Conservation (phyloP, 2,113 vertebrate genomes). For the Arizona elegans region DNA sequence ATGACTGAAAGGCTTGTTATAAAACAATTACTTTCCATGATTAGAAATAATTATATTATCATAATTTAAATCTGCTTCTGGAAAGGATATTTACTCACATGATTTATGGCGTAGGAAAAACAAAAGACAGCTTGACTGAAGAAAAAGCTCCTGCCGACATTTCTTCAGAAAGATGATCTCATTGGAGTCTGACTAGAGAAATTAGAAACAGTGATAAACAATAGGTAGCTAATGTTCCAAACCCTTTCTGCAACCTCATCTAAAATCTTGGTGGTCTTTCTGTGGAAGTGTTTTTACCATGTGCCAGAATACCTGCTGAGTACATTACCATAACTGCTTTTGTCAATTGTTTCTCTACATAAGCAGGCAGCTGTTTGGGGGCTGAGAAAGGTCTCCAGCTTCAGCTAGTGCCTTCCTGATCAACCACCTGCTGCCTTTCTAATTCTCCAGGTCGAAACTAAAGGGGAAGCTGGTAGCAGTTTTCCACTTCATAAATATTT, state of each 20-base stretch:
- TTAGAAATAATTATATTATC: conserved; percentile 52
- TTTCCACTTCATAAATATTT: neutral
- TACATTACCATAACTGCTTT: neutral
- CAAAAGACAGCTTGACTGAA: conserved; percentile 32
- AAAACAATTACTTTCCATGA: conserved; percentile 57
- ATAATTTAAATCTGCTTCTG: conserved; percentile 52
- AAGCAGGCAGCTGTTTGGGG: neutral
- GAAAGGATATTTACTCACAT: conserved; percentile 48
- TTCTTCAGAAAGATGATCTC: conserved; percentile 28
- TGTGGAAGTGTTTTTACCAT: neutral
- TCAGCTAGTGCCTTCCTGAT: neutral
- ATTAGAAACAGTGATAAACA: neutral
- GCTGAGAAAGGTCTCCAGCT: neutral
- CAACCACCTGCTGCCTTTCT: neutral
- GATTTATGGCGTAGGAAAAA: conserved; percentile 26
- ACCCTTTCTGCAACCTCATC: neutral
- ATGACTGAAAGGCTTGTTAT: conserved; percentile 50
- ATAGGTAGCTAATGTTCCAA: neutral
- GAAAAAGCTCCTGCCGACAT: conserved; percentile 19
- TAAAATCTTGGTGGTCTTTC: neutral
- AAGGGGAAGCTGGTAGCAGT: neutral
- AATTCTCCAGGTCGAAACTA: neutral
- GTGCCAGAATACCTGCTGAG: neutral
- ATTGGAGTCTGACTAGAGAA: neutral
- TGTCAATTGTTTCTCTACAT: neutral